Conservation (phyloP, 2,113 vertebrate species). For the Neodon shergylaensis region DNA sequence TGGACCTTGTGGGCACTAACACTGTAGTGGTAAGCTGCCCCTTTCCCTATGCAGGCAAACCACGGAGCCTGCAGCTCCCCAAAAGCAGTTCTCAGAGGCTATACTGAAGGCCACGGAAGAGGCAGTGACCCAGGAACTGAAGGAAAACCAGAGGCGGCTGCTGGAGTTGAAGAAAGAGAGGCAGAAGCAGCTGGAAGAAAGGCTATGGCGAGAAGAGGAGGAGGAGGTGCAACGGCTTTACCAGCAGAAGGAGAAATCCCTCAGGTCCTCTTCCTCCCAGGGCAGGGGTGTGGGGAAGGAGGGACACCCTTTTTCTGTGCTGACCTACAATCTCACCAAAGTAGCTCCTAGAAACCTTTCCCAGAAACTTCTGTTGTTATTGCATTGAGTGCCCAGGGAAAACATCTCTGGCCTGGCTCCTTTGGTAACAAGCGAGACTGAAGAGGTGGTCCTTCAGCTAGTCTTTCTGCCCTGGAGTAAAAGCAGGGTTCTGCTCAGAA, state of each 20-base stretch:
- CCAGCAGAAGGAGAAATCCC: conserved; percentile 85
- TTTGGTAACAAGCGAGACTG: background rate
- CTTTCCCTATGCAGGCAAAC: conserved; percentile 60
- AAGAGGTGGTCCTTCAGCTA: background rate
- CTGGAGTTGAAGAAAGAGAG: conserved; percentile 74
- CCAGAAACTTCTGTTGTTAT: background rate
- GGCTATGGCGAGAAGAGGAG: conserved; percentile 83
- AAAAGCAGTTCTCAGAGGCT: conserved; percentile 42
- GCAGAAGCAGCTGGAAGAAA: conserved; percentile 77
- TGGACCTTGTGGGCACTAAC: background rate
- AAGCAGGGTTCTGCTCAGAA: background rate
- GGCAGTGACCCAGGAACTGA: conserved; percentile 60
- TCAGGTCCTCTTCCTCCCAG: conserved; percentile 83
- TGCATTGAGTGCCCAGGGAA: background rate
- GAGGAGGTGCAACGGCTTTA: conserved; percentile 83
- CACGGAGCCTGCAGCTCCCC: background rate
- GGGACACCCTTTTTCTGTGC: accelerated
- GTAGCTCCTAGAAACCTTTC: background rate
- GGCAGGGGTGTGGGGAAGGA: accelerated
- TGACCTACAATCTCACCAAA: background rate
- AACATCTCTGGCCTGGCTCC: too few relatives aligned
- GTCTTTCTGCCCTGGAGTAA: background rate
- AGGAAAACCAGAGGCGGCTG: conserved; percentile 72
- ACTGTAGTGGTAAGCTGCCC: background rate
- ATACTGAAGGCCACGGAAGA: conserved; percentile 48